Evolutionary conservation across 1,140 invertebrate genomes (phyloP).

Genomic region (Pseudomyrmex cubaensis): DNA sequence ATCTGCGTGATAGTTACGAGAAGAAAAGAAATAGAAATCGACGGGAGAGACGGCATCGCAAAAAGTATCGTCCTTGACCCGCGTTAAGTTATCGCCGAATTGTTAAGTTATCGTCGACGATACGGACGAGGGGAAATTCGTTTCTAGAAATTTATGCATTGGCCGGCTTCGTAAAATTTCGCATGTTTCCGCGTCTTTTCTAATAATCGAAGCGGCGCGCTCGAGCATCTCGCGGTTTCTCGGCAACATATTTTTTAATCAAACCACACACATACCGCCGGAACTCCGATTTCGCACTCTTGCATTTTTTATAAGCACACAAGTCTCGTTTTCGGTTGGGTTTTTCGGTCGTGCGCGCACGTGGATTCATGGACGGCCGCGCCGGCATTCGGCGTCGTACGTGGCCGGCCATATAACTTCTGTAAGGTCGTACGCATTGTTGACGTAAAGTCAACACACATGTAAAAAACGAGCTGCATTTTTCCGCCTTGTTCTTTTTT

Average conservation of each 20-base stretch:
- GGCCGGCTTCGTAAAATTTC: neutral
- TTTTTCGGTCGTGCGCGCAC: neutral
- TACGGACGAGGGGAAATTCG: neutral
- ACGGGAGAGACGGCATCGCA: neutral
- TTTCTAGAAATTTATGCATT: slow-evolving; percentile 19
- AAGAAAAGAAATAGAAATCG: neutral
- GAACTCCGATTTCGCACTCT: slow-evolving; percentile 14
- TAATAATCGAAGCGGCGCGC: neutral
- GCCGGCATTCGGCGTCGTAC: slow-evolving; percentile 12
- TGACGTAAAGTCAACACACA: neutral
- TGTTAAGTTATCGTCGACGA: neutral
- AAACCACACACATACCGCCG: neutral
- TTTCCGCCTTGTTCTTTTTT: neutral
- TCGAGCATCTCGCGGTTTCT: neutral
- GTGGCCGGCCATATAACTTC: neutral
- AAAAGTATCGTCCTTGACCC: neutral
- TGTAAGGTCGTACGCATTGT: neutral
- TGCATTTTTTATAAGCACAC: slow-evolving; percentile 35
- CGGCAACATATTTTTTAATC: slow-evolving; percentile 17
- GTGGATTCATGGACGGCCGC: neutral
- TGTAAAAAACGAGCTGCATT: too few species aligned
- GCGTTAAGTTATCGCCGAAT: neutral
- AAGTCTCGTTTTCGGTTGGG: neutral
- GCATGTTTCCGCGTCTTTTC: neutral
- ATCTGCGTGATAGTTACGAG: neutral